A percentile compares a stretch with the other conserved stretches of the same genome.
phyloP scores from a whole-genome alignment of 2,113 vertebrate species.

The Rhea americana region DNA sequence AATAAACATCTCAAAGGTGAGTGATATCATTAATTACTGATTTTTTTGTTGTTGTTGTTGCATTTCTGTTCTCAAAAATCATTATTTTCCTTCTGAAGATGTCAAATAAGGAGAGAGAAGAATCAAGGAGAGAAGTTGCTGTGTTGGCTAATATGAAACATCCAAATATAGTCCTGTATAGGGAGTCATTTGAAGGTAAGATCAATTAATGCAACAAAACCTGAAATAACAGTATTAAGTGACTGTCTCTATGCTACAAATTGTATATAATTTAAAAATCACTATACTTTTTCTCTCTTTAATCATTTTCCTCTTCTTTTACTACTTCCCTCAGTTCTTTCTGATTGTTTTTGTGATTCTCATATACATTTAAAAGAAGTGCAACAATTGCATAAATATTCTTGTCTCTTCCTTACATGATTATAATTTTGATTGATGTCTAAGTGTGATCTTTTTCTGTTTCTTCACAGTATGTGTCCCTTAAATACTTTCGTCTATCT shows the following conservation, averaged over 20 bases:
- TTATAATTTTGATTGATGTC: not conserved
- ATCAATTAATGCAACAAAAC: not conserved
- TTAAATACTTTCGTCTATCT: not conserved
- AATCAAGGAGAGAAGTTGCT: constrained; percentile 95
- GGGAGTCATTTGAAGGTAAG: constrained; percentile 97
- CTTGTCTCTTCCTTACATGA: not conserved
- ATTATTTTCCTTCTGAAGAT: constrained; percentile 81
- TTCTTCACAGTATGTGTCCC: not conserved
- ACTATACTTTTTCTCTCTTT: not conserved
- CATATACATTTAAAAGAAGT: not conserved
- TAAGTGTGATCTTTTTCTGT: not conserved
- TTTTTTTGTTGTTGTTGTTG: not conserved
- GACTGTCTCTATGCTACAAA: not conserved
- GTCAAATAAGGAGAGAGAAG: constrained; percentile 94
- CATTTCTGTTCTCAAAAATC: not conserved
- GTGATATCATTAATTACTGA: not conserved
- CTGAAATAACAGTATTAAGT: not conserved
- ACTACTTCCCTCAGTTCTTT: not conserved
- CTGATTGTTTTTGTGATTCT: not conserved
- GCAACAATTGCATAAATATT: not conserved
- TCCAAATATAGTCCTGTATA: constrained; percentile 96
- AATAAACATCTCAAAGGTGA: constrained; percentile 94
- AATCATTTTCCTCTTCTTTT: not conserved
- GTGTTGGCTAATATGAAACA: constrained; percentile 98
- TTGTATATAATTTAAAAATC: not conserved